A percentile compares a stretch with the other conserved stretches of the same genome.
Evolutionary conservation across 2,797 vertebrate species (phyloP).

Genomic region (Neomorphus geoffroyi): DNA sequence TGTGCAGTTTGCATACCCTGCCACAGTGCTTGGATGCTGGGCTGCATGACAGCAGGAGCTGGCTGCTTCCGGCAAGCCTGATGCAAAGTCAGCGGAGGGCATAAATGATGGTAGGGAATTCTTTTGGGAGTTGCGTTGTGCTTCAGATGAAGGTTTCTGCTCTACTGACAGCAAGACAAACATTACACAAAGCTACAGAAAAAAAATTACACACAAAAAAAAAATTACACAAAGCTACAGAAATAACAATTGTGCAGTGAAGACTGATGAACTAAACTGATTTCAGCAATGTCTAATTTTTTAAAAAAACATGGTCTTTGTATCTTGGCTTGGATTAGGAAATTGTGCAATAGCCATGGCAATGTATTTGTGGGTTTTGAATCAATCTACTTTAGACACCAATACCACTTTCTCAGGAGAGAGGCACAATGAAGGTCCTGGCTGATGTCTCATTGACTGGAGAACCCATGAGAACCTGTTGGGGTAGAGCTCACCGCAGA

Average conservation of each 20-base stretch:
- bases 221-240: background rate
- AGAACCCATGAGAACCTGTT: background rate
- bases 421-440: background rate
- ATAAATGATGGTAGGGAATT: background rate
- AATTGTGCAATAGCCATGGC: background rate
- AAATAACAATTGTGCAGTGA: background rate
- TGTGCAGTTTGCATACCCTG: background rate
- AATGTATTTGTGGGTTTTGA: background rate
- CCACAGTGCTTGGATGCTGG: background rate
- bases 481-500: background rate
- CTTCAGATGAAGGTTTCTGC: background rate
- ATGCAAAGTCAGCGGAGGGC: background rate
- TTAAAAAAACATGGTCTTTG: background rate
- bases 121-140: background rate
- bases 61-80: background rate
- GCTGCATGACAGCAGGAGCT: background rate
- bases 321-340: background rate
- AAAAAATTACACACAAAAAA: background rate
- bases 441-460: background rate
- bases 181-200: too few species aligned
- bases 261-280: background rate
- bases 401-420: background rate
- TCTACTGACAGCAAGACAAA: fast-evolving
- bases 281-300: background rate
- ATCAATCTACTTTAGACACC: background rate